A percentile compares a stretch with the other conserved stretches of the same genome.
Conservation (phyloP, 2,113 vertebrate species). For the Podocnemis expansa region DNA sequence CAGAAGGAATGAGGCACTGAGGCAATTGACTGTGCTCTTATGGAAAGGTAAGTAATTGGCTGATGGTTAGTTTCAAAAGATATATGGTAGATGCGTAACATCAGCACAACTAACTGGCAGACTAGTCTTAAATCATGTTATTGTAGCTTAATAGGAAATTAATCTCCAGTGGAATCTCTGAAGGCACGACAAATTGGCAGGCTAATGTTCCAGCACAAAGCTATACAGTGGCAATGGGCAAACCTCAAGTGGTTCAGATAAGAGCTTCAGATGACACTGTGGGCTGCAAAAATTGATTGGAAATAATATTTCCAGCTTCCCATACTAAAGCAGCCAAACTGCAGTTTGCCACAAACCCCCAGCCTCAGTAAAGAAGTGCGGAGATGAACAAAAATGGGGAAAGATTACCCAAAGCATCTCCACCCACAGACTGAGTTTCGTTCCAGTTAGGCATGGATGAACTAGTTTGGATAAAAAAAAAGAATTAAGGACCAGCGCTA, state of each 20-base stretch:
- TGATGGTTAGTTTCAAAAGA: neutral
- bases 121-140: neutral
- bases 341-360: rapidly evolving
- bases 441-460: no score
- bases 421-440: no score
- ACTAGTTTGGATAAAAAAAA: no score
- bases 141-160: rapidly evolving
- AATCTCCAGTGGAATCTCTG: rapidly evolving
- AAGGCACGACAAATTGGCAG: rapidly evolving
- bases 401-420: neutral
- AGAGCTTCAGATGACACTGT: neutral
- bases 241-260: neutral
- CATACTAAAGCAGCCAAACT: rapidly evolving
- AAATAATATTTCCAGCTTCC: rapidly evolving
- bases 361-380: rapidly evolving
- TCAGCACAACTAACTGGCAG: neutral
- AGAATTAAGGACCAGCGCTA: no score
- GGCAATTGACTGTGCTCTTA: neutral
- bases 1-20: neutral
- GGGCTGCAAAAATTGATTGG: rapidly evolving
- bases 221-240: rapidly evolving
- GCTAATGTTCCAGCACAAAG: neutral
- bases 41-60: neutral
- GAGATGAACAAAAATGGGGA: neutral
- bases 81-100: neutral